Evolutionary conservation across 2,888 invertebrate genomes (phyloP), one percentile per base, ranked within the genome.

Genomic region (Acleris literana): DNA sequence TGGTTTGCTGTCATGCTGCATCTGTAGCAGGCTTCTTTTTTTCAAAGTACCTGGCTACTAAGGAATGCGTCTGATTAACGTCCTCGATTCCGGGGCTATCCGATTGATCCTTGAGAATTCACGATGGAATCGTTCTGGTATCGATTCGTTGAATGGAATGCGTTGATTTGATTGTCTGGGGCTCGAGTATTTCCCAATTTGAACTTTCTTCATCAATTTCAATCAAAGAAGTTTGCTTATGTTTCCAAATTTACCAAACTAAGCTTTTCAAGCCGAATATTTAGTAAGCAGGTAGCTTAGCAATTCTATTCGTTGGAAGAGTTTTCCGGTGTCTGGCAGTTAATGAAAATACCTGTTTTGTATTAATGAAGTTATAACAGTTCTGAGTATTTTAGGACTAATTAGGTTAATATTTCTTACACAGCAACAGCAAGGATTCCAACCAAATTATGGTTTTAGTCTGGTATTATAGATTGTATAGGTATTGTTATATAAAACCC

Each of bases 161-260:
- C 66, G 66, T 53, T 53, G 66, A 66, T 66, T 66, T 66, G 66
- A 66, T 66, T 66, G 61, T 61, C 56, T n/a, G 46, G 51, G 20
- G 33, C 66, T 57, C 61, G 51, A 61, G 44, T 52, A 66, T 66
- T 62, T 55, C 49, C 46, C 62, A 57, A 62, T 66, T 66, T 62
- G 49, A 66, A 66, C 62, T 66, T 66, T 66, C 57, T 66, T 66
- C 66, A 66, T 66, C 62, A 66, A 66, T 66, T 66, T 61, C 56
- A 57, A 61, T 66, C 65, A 62, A 57, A 61, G 64, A 64, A 54
- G 46, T 61, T 66, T 57, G 48, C 22, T 43, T 60, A 33, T 51
- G 56, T 57, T 57, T 9, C 25, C 33, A 48, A 66, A 61, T 62
- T 57, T n/a, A n/a, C n/a, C n/a, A n/a, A n/a, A 16, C 6, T 46